Evolutionary conservation across 2,888 invertebrate genomes (phyloP), one percentile per base, ranked within the genome.

Genomic region (Caenorhabditis becei): DNA sequence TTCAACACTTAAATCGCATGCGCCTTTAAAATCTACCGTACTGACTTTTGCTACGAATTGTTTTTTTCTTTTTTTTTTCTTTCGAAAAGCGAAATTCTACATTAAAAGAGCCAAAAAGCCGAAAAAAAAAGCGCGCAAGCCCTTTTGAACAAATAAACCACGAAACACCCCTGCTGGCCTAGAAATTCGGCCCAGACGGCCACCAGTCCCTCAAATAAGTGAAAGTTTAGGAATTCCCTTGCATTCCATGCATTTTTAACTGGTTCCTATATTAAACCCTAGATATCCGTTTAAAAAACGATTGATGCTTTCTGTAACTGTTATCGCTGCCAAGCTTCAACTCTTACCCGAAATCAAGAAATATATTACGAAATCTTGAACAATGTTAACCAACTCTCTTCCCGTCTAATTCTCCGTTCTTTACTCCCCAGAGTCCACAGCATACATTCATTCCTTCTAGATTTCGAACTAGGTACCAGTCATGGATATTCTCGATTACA

Each of bases 401-500:
- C 24, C 49, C 4, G 23, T 3, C 11, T 20, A 14, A 10, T 37
- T 53, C 23, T 51, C 26, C 23, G 32, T 10, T 10, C 32, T 7
- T n/a, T 20, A 11, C 41, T 14, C 41, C 16, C 41, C 3, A 41
- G 41, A 10, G 5, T 41, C 16, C 41, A 5, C 16, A 3, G 14
- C 5, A 41, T 5, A 14, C 23, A 4, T 61, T 41, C 18, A 37
- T 44, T 26, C 5, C 35, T 63, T 66, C 44, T 26, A 66, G 56
- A 41, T 18, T 14, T 35, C 47, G 61, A 70, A 37, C 24, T 70
- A 53, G 59, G 32, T 54, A 35, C 16, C 10, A 62, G 44, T 0
- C 20, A 74, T 74, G 74, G 65, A 74, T 53, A 65, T 66, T 53
- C 66, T 74, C 51, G 63, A 66, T 49, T 74, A 66, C 23, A 74